Evolutionary conservation across 2,888 invertebrate genomes (phyloP).

Genomic region (Reticulitermes lucifugus): DNA sequence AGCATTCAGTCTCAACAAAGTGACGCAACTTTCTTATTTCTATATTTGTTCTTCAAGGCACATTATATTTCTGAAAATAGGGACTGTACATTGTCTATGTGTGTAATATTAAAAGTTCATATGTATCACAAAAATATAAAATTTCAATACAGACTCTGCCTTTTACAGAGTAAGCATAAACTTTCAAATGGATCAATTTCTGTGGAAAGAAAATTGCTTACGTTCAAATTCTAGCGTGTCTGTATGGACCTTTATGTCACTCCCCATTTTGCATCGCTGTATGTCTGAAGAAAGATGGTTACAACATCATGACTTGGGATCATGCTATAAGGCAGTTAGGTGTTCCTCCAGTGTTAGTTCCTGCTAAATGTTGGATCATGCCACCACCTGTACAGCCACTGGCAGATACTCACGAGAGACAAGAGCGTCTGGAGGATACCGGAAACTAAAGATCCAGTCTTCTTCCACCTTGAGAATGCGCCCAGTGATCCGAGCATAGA

Average conservation of each 20-base stretch:
- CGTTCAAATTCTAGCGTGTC: no score
- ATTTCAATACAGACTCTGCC: neutral
- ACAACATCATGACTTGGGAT: no score
- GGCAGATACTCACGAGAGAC: conserved; percentile 66
- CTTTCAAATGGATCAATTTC: no score
- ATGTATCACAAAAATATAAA: neutral
- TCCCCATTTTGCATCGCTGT: neutral
- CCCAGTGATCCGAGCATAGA: conserved; percentile 94
- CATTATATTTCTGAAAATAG: no score
- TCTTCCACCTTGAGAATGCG: conserved; percentile 92
- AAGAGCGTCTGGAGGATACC: conserved; percentile 80
- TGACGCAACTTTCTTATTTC: no score
- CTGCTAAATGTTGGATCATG: neutral
- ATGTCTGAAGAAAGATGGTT: neutral
- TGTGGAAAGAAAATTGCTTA: no score
- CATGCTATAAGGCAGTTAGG: neutral
- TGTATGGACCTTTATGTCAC: no score
- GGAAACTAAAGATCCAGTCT: conserved; percentile 95
- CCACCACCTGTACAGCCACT: neutral
- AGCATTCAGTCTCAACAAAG: no score
- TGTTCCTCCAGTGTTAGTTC: conserved; percentile 6
- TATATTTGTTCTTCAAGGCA: no score
- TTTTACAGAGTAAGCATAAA: no score
- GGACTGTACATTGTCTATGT: no score
- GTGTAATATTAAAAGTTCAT: no score